phyloP scores from a whole-genome alignment of 2,888 invertebrate genomes.

The Hemicrepidius hirtus region DNA sequence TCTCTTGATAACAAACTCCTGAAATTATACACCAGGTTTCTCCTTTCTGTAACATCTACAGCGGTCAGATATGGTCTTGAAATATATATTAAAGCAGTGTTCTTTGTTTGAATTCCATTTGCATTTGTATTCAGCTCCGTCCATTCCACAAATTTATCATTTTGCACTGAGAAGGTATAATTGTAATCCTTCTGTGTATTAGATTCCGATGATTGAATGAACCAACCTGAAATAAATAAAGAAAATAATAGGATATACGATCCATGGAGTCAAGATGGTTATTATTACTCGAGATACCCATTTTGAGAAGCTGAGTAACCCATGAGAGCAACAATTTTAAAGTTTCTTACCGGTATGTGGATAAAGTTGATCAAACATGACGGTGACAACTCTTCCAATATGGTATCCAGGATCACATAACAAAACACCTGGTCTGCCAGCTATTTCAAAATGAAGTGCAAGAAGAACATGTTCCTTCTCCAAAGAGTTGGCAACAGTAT shows the following conservation, averaged over 20 bases:
- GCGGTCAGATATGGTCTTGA: constrained; percentile 87
- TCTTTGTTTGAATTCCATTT: constrained; percentile 72
- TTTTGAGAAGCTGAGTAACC: too few relatives aligned
- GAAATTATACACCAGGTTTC: constrained; percentile 90
- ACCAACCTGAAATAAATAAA: constrained; percentile 79
- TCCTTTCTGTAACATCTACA: constrained; percentile 90
- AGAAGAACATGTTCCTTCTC: constrained; percentile 94
- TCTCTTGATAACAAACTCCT: constrained; percentile 88
- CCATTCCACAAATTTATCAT: constrained; percentile 89
- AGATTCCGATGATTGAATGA: constrained; percentile 86
- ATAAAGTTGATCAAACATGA: constrained; percentile 89
- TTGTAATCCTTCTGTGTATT: constrained; percentile 88
- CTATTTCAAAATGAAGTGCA: constrained; percentile 83
- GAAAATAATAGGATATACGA: background rate
- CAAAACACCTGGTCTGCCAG: constrained; percentile 84
- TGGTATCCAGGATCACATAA: constrained; percentile 95
- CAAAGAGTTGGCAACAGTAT: constrained; percentile 76
- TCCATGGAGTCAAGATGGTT: too few relatives aligned
- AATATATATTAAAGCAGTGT: constrained; percentile 85
- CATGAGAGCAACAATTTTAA: too few relatives aligned
- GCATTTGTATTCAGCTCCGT: constrained; percentile 85
- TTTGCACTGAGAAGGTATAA: constrained; percentile 82
- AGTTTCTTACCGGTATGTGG: constrained; percentile 88
- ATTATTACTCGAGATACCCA: too few relatives aligned
- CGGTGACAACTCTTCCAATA: constrained; percentile 88